Evolutionary conservation across 2,888 invertebrate species (phyloP).

Genomic region (Stratiomys singularior): DNA sequence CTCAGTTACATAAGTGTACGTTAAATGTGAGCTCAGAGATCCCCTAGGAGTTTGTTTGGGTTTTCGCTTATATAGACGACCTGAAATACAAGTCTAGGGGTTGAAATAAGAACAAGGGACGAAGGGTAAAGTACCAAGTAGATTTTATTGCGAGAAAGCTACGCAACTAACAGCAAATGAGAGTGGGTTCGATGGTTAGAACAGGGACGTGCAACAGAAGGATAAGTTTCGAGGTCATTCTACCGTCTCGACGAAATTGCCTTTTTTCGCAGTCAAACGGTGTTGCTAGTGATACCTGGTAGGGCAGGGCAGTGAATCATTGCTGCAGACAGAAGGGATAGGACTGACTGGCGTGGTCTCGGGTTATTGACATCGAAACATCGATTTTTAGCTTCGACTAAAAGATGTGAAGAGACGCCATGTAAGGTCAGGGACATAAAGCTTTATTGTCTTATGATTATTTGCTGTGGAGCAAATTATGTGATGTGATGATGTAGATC

Average conservation of each 20-base stretch:
- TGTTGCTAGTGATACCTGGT: neutral
- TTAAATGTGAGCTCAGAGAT: neutral
- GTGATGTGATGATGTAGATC: no score
- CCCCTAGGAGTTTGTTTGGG: slow-evolving; percentile 44
- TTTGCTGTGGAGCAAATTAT: neutral
- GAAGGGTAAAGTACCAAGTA: neutral
- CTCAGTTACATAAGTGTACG: neutral
- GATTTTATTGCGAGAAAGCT: neutral
- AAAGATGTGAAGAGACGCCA: neutral
- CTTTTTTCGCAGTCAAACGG: neutral
- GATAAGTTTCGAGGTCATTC: slow-evolving; percentile 42
- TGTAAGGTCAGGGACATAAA: slow-evolving; percentile 20
- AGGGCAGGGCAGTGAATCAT: neutral
- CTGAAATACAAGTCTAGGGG: neutral
- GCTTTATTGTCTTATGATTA: neutral
- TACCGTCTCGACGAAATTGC: slow-evolving; percentile 30
- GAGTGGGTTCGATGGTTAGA: neutral
- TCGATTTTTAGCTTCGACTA: slow-evolving; percentile 11
- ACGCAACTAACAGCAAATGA: neutral
- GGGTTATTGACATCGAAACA: slow-evolving; percentile 23
- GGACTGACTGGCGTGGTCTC: neutral
- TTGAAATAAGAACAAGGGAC: neutral
- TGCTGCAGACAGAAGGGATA: neutral
- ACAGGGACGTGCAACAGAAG: slow-evolving; percentile 5
- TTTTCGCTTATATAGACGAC: neutral